A percentile compares a stretch with the other conserved stretches of the same genome.
Conservation (phyloP, 2,113 vertebrate species). For the human (Homo sapiens) region GRCh38 chr22:24959501-24960000, state of each 20-base stretch:
- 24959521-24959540: background rate
- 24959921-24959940: no score
- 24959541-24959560: background rate
- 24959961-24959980: no score
- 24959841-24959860: background rate
- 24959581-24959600: fast-evolving
- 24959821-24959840: background rate
- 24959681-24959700: background rate
- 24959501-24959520: background rate
- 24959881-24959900: no score
- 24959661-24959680: background rate
- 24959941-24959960: no score
- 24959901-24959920: no score
- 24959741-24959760: background rate
- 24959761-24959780: background rate
- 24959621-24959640: background rate
- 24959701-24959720: background rate
- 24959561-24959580: no score
- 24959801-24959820: conserved; percentile 19
- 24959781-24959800: background rate
- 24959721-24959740: background rate
- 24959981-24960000: no score
- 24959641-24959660: background rate
- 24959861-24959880: no score
- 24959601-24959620: background rate